Evolutionary conservation across 2,113 vertebrate genomes (phyloP).

Genomic region (Amphiprion ocellaris): DNA sequence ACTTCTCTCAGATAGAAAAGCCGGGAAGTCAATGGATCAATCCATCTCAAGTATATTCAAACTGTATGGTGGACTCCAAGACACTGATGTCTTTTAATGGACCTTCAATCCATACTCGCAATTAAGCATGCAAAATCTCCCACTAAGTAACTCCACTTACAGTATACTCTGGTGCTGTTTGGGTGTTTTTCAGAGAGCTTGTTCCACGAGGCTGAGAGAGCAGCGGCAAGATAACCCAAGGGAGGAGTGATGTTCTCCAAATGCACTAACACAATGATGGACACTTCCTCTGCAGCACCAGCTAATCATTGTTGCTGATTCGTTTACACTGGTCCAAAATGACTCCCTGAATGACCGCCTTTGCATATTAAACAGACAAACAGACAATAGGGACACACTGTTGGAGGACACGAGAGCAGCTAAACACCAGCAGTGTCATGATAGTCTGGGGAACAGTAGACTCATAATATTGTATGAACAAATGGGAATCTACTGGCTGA

Average conservation of each 20-base stretch:
- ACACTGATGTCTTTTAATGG: constrained; percentile 83
- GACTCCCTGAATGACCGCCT: constrained; percentile 81
- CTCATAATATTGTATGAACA: constrained; percentile 68
- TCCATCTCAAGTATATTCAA: constrained; percentile 79
- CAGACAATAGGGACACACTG: constrained; percentile 70
- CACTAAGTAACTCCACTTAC: constrained; percentile 80
- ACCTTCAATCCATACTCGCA: constrained; percentile 81
- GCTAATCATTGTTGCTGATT: constrained; percentile 81
- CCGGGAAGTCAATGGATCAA: constrained; percentile 80
- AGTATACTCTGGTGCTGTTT: constrained; percentile 71
- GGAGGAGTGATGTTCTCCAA: constrained; percentile 61
- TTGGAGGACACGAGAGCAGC: constrained; percentile 69
- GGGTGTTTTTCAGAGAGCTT: constrained; percentile 60
- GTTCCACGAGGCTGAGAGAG: constrained; percentile 51
- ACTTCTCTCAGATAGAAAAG: constrained; percentile 62
- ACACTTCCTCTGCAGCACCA: constrained; percentile 74
- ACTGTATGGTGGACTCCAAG: constrained; percentile 70
- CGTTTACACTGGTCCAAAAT: constrained; percentile 82
- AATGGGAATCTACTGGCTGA: constrained; percentile 62
- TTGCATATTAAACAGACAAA: constrained; percentile 82
- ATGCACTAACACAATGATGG: constrained; percentile 74
- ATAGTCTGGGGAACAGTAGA: constrained; percentile 52
- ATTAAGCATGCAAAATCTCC: constrained; percentile 83
- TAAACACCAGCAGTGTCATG: constrained; percentile 55
- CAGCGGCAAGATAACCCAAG: constrained; percentile 52